phyloP scores from a whole-genome alignment of 2,113 vertebrate species.

The Rynchops niger region DNA sequence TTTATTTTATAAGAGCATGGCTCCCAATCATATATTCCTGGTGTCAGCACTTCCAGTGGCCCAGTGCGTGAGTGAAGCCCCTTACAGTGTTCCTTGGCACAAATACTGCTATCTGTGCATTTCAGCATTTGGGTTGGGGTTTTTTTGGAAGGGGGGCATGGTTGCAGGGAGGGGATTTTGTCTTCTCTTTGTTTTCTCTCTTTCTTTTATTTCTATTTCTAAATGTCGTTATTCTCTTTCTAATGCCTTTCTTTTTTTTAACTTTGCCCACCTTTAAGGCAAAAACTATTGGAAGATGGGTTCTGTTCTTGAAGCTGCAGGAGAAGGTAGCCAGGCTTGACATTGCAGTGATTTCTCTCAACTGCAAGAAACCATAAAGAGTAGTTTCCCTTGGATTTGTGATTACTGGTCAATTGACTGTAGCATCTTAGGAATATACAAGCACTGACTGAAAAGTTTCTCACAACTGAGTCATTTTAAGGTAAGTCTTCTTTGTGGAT shows the following conservation, averaged over 20 bases:
- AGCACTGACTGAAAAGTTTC: neutral
- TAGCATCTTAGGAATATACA: neutral
- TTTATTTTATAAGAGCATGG: neutral
- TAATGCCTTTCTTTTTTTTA: neutral
- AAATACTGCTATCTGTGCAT: neutral
- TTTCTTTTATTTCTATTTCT: neutral
- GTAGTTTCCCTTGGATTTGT: neutral
- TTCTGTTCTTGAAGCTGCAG: neutral
- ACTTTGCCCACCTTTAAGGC: neutral
- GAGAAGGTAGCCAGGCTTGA: neutral
- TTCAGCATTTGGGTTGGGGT: neutral
- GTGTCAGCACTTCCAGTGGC: neutral
- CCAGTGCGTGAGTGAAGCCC: neutral
- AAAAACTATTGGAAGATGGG: neutral
- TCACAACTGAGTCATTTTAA: neutral
- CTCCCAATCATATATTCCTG: neutral
- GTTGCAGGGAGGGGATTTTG: neutral
- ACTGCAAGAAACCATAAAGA: neutral
- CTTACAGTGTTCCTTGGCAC: neutral
- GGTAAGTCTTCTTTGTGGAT: neutral
- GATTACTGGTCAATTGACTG: neutral
- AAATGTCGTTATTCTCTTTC: neutral
- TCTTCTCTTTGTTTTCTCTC: neutral
- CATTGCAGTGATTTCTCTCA: neutral
- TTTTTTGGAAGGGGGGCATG: accelerated